Evolutionary conservation across 2,797 vertebrate genomes (phyloP), one percentile per base, ranked within the genome.

Genomic region (Spea hammondii): DNA sequence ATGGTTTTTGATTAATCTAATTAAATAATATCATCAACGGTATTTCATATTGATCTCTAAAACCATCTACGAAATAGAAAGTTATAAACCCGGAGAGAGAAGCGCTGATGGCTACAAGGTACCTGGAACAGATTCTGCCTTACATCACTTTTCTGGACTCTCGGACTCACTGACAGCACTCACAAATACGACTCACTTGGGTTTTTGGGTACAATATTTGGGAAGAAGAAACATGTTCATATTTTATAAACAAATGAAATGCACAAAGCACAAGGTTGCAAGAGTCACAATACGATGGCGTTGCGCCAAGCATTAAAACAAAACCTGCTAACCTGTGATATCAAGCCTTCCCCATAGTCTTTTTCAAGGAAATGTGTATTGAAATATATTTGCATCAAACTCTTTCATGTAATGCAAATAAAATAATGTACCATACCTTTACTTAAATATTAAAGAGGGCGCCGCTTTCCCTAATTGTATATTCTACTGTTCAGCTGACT

Each of bases 11-110:
- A 92, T 92, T 87, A 85, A 87, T 87, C 89, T 91, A 93, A 94
- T 94, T 92, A 93, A 92, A 92, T 91, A 87, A 88, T 88, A 87
- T 88, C 83, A 91, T 85, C 87, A 91, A 91, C 91, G 90, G 88
- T 92, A 89, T 87, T 87, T 86, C 79, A 73, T 87, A 92, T 92
- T 89, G 91, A 92, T 92, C 88, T 88, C 85, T 84, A 84, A 83
- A 81, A 87, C 83, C 82, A 67, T 64, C 65, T 85, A 84, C 88
- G 82, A 85, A 88, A 89, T n/a, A 83, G 88, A 86, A 87, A 90
- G 90, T 86, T 82, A 88, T 80, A 84, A 86, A 88, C 84, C 84
- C 69, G 8, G 59, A 79, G 84, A 88, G 83, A 86, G 65, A 77
- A 83, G 72, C 77, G 77, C n/a, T 0, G 44, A 86, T 87, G 84